Evolutionary conservation across 2,888 invertebrate species (phyloP).

Genomic region (Aspidiotus destructor): DNA sequence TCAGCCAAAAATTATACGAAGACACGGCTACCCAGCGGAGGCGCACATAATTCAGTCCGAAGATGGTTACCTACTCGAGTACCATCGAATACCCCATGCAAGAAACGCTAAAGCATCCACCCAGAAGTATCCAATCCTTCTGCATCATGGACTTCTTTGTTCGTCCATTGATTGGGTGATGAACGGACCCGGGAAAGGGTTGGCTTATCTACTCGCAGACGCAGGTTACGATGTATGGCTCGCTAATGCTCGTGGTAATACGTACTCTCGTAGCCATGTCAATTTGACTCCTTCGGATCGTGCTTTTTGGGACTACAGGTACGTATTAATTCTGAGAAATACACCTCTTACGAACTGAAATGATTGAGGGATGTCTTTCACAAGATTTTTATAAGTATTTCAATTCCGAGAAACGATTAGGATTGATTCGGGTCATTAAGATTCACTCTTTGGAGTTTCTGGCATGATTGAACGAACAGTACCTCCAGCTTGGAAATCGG

Average conservation of each 20-base stretch:
- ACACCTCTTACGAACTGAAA: too few relatives aligned
- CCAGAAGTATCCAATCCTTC: constrained; percentile 42
- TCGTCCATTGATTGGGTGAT: constrained; percentile 61
- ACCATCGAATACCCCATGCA: constrained; percentile 53
- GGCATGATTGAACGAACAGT: too few relatives aligned
- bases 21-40: constrained; percentile 48
- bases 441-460: too few relatives aligned
- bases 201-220: constrained; percentile 57
- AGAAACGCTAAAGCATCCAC: constrained; percentile 38
- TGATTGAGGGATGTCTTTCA: not conserved
- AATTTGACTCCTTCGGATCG: constrained; percentile 44
- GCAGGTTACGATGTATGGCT: constrained; percentile 70
- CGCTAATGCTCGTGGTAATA: constrained; percentile 73
- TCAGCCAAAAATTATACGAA: constrained; percentile 46
- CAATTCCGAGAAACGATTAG: not conserved
- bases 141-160: constrained; percentile 54
- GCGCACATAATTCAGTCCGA: constrained; percentile 47
- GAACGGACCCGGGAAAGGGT: constrained; percentile 55
- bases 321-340: constrained; percentile 31
- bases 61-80: constrained; percentile 53
- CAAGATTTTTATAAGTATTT: not conserved
- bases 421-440: too few relatives aligned
- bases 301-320: constrained; percentile 58
- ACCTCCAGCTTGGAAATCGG: too few relatives aligned
- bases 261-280: constrained; percentile 58